Evolutionary conservation across 2,113 vertebrate species (phyloP).

Genomic region (Mustela nigripes): DNA sequence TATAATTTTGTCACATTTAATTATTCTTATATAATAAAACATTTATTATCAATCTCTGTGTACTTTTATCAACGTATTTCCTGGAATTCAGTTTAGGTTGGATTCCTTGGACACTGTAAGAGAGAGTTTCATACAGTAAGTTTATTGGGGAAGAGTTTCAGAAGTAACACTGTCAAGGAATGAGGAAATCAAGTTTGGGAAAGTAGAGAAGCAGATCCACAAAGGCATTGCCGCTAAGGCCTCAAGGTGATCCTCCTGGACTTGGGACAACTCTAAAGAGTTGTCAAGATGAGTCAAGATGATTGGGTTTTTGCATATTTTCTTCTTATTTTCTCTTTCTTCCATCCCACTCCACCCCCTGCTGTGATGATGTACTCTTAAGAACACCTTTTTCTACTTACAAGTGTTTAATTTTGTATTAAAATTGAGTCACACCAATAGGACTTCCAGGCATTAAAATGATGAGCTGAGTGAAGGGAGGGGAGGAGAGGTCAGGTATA

Average conservation of each 20-base stretch:
- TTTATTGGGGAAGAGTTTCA: not conserved
- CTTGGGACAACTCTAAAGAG: too few relatives aligned
- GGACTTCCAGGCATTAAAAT: constrained; percentile 13
- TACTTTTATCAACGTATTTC: not conserved
- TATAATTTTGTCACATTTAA: not conserved
- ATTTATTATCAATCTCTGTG: not conserved
- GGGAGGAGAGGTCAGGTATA: not conserved
- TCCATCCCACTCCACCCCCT: not conserved
- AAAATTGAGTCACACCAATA: not conserved
- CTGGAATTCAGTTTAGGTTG: not conserved
- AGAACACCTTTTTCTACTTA: constrained; percentile 42
- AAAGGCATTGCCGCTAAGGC: not conserved
- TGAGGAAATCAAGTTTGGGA: not conserved
- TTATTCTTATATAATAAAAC: not conserved
- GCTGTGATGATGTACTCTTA: not conserved
- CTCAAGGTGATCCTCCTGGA: not conserved
- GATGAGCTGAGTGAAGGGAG: not conserved
- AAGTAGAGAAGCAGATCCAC: not conserved
- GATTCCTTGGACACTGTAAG: not conserved
- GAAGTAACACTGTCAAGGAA: not conserved
- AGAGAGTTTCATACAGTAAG: not conserved
- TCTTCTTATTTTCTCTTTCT: not conserved
- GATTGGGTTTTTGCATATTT: not conserved
- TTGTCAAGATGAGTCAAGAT: not conserved
- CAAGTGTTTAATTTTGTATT: not conserved